These are phyloP conservation scores for Callyntrura guangdongensis DNA, from an alignment of 2,888 invertebrate species.

Conservation along the genomic window DNA sequence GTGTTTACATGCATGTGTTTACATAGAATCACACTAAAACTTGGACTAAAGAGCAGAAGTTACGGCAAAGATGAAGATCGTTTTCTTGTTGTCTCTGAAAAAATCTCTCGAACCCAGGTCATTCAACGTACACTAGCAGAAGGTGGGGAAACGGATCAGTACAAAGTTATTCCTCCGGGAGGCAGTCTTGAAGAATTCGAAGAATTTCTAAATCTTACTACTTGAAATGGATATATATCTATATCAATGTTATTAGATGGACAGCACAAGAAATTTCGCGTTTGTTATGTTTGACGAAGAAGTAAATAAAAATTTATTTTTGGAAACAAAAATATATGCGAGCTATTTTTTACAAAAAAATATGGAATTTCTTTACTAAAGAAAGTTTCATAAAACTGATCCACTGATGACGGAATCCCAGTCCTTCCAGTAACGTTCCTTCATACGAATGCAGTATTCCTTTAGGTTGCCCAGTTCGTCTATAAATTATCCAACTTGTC, in stretches of 20 bases:
- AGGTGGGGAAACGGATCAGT: slow-evolving; percentile 87
- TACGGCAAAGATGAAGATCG: slow-evolving; percentile 87
- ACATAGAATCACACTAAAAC: slow-evolving; percentile 86
- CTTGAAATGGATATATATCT: slow-evolving; percentile 47
- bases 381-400: too few relatives aligned
- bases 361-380: too few relatives aligned
- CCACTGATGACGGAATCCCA: slow-evolving; percentile 30
- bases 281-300: too few relatives aligned
- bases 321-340: too few relatives aligned
- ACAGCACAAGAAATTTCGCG: too few relatives aligned
- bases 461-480: slow-evolving; percentile 66
- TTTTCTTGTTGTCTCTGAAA: slow-evolving; percentile 87
- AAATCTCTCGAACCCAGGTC: slow-evolving; percentile 86
- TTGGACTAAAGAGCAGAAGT: slow-evolving; percentile 87
- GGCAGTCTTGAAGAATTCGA: slow-evolving; percentile 9
- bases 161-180: slow-evolving; percentile 86
- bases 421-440: slow-evolving; percentile 76
- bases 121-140: slow-evolving; percentile 86
- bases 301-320: too few relatives aligned
- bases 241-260: slow-evolving; percentile 40
- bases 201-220: slow-evolving; percentile 8
- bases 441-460: slow-evolving; percentile 81
- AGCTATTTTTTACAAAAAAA: too few relatives aligned
- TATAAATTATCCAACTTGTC: not conserved
- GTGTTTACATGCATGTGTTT: too few relatives aligned